phyloP scores from a whole-genome alignment of 2,113 vertebrate genomes.

The Hiodon alosoides region DNA sequence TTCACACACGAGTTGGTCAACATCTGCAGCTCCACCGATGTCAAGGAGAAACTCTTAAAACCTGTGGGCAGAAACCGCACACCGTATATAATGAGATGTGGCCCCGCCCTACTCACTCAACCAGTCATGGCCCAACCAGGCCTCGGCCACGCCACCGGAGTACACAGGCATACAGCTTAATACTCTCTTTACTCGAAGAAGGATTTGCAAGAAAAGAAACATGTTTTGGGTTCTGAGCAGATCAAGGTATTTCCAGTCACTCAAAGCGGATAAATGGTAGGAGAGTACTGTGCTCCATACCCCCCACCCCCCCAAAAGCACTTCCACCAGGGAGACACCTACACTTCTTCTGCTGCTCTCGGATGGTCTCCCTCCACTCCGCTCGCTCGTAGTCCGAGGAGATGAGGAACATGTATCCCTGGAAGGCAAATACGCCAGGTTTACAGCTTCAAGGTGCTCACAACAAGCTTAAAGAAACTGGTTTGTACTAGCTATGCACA shows the following conservation, averaged over 20 bases:
- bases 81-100: neutral
- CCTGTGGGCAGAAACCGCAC: conserved; percentile 52
- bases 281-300: too few relatives aligned
- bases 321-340: conserved; percentile 39
- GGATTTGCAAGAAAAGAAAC: too few relatives aligned
- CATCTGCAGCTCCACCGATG: conserved; percentile 91
- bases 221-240: too few relatives aligned
- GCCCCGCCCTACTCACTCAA: too few relatives aligned
- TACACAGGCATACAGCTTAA: too few relatives aligned
- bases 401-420: conserved; percentile 88
- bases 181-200: too few relatives aligned
- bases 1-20: conserved; percentile 93
- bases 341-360: conserved; percentile 95
- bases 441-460: neutral
- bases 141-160: too few relatives aligned
- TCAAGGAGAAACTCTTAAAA: conserved; percentile 87
- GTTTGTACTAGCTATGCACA: neutral
- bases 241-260: too few relatives aligned
- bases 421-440: conserved; percentile 10
- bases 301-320: too few relatives aligned
- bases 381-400: conserved; percentile 90
- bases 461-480: neutral
- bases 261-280: too few relatives aligned
- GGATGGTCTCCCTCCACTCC: conserved; percentile 85
- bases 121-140: too few relatives aligned